These are phyloP conservation scores for Teinopalpus imperialis DNA, from an alignment of 2,888 invertebrate species.

Conservation along the genomic window DNA sequence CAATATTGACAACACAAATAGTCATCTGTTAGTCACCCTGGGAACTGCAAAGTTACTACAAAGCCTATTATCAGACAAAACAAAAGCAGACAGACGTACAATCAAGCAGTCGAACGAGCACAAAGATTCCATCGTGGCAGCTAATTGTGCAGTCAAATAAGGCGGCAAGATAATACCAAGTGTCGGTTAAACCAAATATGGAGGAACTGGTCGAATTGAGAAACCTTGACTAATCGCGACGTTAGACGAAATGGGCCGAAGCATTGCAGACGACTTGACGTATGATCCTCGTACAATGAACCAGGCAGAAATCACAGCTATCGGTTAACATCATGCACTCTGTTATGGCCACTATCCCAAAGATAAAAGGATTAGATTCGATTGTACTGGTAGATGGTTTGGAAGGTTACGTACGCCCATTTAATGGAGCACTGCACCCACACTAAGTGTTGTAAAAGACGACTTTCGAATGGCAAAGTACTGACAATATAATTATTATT, in stretches of 20 bases:
- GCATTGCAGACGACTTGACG: constrained; percentile 24
- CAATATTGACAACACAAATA: too few species aligned
- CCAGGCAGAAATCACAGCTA: constrained; percentile 14
- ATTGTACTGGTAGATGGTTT: neutral
- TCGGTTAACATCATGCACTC: neutral
- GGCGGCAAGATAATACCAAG: constrained; percentile 63
- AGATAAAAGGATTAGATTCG: constrained; percentile 8
- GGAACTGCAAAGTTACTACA: neutral
- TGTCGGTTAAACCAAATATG: constrained; percentile 56
- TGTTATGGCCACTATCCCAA: constrained; percentile 7
- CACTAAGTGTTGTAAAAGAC: constrained; percentile 21
- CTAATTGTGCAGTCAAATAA: constrained; percentile 68
- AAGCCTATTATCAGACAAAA: constrained; percentile 33
- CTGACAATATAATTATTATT: constrained; percentile 23
- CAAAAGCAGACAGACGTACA: constrained; percentile 44
- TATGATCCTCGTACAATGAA: constrained; percentile 18
- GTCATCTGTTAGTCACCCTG: too few species aligned
- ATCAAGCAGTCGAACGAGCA: constrained; percentile 55
- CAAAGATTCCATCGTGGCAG: constrained; percentile 64
- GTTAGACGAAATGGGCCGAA: constrained; percentile 35
- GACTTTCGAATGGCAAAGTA: constrained; percentile 20
- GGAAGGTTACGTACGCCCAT: constrained; percentile 16
- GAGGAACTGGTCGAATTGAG: constrained; percentile 54
- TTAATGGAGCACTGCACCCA: constrained; percentile 24
- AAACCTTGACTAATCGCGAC: constrained; percentile 71